phyloP scores from a whole-genome alignment of 1,140 invertebrate genomes.

The Listronotus oregonensis region DNA sequence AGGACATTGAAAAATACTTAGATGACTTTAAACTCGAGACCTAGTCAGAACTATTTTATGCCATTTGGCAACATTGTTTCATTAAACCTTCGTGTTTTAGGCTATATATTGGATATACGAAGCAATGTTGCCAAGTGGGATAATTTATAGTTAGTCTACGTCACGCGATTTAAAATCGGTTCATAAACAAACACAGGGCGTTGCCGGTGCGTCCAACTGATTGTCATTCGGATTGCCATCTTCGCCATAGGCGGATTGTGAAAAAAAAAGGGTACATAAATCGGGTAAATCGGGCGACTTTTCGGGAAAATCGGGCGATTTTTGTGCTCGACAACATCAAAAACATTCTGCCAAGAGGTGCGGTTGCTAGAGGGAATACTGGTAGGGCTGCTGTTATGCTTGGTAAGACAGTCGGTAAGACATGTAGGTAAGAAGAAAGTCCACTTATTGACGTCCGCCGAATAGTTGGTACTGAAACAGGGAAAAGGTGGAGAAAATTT shows the following conservation, averaged over 20 bases:
- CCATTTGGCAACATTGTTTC: no score
- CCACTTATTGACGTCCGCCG: constrained; percentile 67
- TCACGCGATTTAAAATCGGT: no score
- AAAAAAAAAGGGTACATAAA: background rate
- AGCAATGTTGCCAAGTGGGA: no score
- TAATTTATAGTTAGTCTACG: no score
- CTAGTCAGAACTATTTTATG: no score
- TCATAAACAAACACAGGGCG: background rate
- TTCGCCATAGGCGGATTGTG: constrained; percentile 32
- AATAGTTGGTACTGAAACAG: constrained; percentile 77
- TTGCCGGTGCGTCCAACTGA: constrained; percentile 31
- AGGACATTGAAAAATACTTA: background rate
- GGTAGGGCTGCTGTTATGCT: background rate
- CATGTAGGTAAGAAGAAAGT: constrained; percentile 36
- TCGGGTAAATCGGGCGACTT: background rate
- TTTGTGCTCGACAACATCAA: background rate
- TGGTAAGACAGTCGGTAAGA: background rate
- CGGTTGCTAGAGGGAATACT: constrained; percentile 38
- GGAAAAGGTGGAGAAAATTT: constrained; percentile 43
- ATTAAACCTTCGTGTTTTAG: no score
- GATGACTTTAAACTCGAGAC: no score
- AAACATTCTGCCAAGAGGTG: constrained; percentile 12
- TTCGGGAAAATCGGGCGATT: background rate
- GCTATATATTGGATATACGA: no score
- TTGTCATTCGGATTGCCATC: constrained; percentile 52